Evolutionary conservation across 2,888 invertebrate species (phyloP), one percentile per base, ranked within the genome.

Genomic region (Heterodera filipjevi): DNA sequence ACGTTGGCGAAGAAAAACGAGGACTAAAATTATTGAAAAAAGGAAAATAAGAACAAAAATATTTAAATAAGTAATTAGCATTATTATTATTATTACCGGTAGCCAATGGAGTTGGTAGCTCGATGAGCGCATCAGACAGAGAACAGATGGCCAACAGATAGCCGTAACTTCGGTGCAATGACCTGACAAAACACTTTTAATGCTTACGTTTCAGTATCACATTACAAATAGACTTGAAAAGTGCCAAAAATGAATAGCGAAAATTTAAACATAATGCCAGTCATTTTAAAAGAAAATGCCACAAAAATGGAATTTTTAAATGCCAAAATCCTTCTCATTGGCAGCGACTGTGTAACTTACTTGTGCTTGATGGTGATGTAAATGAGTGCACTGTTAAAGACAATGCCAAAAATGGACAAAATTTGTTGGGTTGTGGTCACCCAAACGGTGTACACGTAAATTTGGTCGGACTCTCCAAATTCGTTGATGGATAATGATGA

Each of bases 321-420:
- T 39, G 39, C 39, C 2, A 39, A 39, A 6, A 39, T 2, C 6
- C 6, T 39, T 39, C 39, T 39, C n/a, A n/a, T n/a, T n/a, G n/a
- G n/a, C n/a, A 39, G 39, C 12, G 39, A 39, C 39, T 39, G 39
- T n/a, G n/a, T n/a, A n/a, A 39, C 33, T 19, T 27, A 75, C 75
- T 59, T 32, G 27, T 75, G 59, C 66, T 75, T 75, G 14, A 59
- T 39, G 27, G 75, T 75, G 39, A 75, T 66, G 35, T 66, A 75
- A 16, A 75, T 59, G 6, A 75, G 39, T 27, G 75, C 66, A 12
- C 27, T 39, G 66, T 75, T 75, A 16, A 75, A 30, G 44, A 32
- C 49, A 53, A 75, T 53, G 16, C 49, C 75, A 46, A 75, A 27
- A 53, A 75, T 59, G 14, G 75, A 75, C 27, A 75, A 49, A 27